These are phyloP conservation scores for Pontoporia blainvillei DNA, from an alignment of 2,113 vertebrate species.

Conservation along the genomic window DNA sequence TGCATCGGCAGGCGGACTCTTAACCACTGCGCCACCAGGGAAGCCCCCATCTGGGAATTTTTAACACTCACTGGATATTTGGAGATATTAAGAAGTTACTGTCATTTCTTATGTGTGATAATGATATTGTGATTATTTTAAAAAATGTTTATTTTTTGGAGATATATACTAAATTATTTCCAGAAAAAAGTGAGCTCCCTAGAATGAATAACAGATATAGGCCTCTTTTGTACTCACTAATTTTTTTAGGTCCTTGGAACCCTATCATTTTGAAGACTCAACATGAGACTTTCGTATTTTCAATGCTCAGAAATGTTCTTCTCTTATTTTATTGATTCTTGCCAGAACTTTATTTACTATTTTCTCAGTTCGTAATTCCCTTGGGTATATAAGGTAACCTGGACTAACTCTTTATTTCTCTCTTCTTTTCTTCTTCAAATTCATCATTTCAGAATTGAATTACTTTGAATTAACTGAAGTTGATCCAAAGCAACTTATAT, in stretches of 20 bases:
- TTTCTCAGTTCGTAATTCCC: not conserved
- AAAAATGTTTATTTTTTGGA: not conserved
- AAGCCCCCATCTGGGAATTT: not conserved
- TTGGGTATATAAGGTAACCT: not conserved
- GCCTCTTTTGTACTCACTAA: not conserved
- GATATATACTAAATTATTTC: not conserved
- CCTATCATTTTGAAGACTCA: not conserved
- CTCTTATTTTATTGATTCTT: not conserved
- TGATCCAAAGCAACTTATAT: not conserved
- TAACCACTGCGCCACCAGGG: too few relatives aligned
- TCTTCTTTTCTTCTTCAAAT: not conserved
- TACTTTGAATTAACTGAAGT: conserved; percentile 4
- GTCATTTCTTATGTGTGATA: not conserved
- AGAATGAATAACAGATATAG: accelerated
- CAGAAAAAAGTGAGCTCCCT: not conserved
- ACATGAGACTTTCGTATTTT: not conserved
- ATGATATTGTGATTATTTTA: not conserved
- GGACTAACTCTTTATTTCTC: not conserved
- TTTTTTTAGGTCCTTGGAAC: not conserved
- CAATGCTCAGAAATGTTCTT: not conserved
- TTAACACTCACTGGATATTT: not conserved
- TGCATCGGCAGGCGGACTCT: too few relatives aligned
- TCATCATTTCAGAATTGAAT: not conserved
- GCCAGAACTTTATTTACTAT: not conserved
- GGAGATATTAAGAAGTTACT: not conserved